Conservation (phyloP, 2,888 invertebrate species). For the Trilocha varians region DNA sequence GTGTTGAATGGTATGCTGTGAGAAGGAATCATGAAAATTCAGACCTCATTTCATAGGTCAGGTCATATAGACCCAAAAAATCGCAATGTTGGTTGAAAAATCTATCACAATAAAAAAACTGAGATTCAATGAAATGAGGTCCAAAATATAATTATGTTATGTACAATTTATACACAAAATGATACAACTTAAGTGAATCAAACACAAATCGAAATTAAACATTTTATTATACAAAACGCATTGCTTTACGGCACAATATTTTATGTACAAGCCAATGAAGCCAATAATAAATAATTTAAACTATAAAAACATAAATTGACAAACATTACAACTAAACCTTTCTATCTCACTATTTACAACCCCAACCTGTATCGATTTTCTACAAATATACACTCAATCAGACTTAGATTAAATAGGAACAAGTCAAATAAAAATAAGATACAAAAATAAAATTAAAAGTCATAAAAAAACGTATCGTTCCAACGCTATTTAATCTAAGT, state of each 20-base stretch:
- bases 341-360: slow-evolving; percentile 36
- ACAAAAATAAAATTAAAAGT: slow-evolving; percentile 9
- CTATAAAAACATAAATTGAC: slow-evolving; percentile 26
- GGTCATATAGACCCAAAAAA: no score
- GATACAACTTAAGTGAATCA: slow-evolving; percentile 7
- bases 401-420: slow-evolving; percentile 59
- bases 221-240: slow-evolving; percentile 34
- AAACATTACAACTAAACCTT: slow-evolving; percentile 20
- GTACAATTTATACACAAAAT: background rate
- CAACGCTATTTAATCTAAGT: slow-evolving; percentile 52
- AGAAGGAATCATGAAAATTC: no score
- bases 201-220: slow-evolving; percentile 19
- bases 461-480: slow-evolving; percentile 17
- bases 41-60: no score
- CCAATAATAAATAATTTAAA: slow-evolving; percentile 46
- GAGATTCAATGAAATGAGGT: no score
- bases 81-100: no score
- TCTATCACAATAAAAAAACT: no score
- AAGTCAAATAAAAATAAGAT: slow-evolving; percentile 20
- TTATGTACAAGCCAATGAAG: slow-evolving; percentile 49
- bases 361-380: slow-evolving; percentile 23
- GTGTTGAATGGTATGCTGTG: no score
- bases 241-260: slow-evolving; percentile 31
- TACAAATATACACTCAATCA: slow-evolving; percentile 33
- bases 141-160: no score